phyloP scores from a whole-genome alignment of 64 coral and sea anemone species.

The Dendrophyllia cribrosa region DNA sequence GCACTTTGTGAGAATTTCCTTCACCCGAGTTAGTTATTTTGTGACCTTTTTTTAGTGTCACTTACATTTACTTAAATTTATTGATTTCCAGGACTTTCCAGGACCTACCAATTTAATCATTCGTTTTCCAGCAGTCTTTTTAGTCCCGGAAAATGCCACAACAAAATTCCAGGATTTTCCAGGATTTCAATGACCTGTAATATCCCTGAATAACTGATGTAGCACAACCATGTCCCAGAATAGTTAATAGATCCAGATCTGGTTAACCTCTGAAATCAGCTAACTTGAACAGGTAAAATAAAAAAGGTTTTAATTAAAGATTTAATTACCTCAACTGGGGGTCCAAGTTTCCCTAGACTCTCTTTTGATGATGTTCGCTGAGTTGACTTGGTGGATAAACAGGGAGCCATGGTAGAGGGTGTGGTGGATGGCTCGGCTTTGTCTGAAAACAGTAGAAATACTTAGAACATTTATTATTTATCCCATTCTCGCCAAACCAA shows the following conservation, averaged over 20 bases:
- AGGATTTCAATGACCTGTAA: too few relatives aligned
- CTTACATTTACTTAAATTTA: conserved; percentile 24
- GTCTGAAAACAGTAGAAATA: conserved; percentile 31
- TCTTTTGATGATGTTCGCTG: conserved; percentile 29
- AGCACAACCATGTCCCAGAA: conserved; percentile 26
- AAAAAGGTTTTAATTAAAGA: conserved; percentile 31
- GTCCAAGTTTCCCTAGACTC: conserved; percentile 29
- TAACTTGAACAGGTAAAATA: conserved; percentile 35
- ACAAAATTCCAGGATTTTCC: conserved; percentile 34
- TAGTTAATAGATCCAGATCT: conserved; percentile 28
- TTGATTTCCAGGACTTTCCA: not conserved
- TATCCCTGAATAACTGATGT: conserved; percentile 30
- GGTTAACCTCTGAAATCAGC: conserved; percentile 30
- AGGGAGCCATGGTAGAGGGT: conserved; percentile 19
- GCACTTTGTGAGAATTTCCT: conserved; percentile 22
- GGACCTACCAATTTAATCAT: too few relatives aligned
- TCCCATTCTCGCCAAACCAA: too few relatives aligned
- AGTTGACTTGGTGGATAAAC: conserved; percentile 27
- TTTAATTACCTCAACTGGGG: conserved; percentile 31
- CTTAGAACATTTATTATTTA: conserved; percentile 30
- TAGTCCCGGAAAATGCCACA: conserved; percentile 28
- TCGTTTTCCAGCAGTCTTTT: conserved; percentile 7
- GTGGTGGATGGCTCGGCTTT: conserved; percentile 17
- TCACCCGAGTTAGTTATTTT: conserved; percentile 15
- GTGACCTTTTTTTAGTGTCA: conserved; percentile 14